Base-by-base conservation (phyloP, 2,113 vertebrate genomes). In the Semnornis frantzii region DNA sequence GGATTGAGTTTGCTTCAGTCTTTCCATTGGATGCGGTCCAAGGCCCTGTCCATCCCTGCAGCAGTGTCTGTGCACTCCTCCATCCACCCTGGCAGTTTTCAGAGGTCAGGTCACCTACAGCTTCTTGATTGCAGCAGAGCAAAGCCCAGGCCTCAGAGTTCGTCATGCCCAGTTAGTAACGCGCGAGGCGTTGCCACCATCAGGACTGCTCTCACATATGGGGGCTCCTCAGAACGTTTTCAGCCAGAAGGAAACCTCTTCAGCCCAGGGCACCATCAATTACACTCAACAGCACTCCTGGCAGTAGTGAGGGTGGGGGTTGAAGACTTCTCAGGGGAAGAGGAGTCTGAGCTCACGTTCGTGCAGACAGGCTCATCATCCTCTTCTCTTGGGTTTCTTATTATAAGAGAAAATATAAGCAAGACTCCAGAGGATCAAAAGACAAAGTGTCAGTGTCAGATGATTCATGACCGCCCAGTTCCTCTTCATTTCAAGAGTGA, bases 401-500 rank as follows among this genome's bases (percentile, higher is more conserved):
- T 96, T 84, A 77, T 79, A 94, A 96, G 70, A 79, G 66, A 93
- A 97, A 97, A 96, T 94, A 95, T 87, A 95, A 90, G 93, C 94
- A 95, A 94, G 89, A 96, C 91, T 89, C 92, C 86, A 89, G 92
- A 96, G 71, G 92, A 97, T 97, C 95, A 97, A 96, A 97, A 95
- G 94, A 93, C 96, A 85, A 63, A 93, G 71, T 87, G 89, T 87
- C 93, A 85, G 92, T 93, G 84, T 94, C 93, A 87, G 93, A 96
- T 96, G 96, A 97, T 96, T 97, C 97, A 97, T 91, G 94, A 87
- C 92, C 14, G 86, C 95, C 90, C 90, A 84, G 88, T 88, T 96
- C 92, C 90, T 97, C 96, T 96, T 92, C 94, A 86, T 94, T 97
- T 96, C 95, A 92, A 94, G 96, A 96, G 95, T 94, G 97, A 97